Conservation (phyloP, 2,888 invertebrate species). For the Mechanitis messenoides region DNA sequence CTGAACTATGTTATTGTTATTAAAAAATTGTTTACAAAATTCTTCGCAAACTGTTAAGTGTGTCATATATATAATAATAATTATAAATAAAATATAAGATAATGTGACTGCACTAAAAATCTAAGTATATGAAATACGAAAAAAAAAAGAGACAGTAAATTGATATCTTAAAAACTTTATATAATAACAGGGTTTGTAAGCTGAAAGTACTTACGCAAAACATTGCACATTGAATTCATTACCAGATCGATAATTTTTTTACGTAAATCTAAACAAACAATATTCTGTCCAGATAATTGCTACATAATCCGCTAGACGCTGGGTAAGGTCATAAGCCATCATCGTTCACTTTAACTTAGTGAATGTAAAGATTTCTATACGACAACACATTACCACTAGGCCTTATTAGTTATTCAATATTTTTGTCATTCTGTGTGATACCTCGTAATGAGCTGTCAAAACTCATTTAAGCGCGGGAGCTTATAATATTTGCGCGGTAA, state of each 20-base stretch:
- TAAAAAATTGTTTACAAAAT: too few relatives aligned
- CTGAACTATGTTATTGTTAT: too few relatives aligned
- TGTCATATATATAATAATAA: too few relatives aligned
- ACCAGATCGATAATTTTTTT: slow-evolving; percentile 4
- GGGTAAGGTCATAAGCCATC: slow-evolving; percentile 19
- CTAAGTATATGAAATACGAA: too few relatives aligned
- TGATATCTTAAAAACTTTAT: too few relatives aligned
- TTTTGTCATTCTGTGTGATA: background rate
- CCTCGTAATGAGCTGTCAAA: background rate
- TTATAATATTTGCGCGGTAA: background rate
- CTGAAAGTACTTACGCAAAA: background rate
- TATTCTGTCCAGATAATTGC: slow-evolving; percentile 12
- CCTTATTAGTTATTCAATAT: slow-evolving; percentile 1
- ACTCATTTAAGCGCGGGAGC: background rate
- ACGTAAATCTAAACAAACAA: background rate
- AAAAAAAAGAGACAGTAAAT: too few relatives aligned
- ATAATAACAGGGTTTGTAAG: background rate
- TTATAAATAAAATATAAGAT: too few relatives aligned
- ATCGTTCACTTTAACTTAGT: slow-evolving; percentile 16
- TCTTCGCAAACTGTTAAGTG: too few relatives aligned
- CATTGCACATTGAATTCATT: slow-evolving; percentile 1
- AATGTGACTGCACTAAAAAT: too few relatives aligned
- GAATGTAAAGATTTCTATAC: slow-evolving; percentile 12
- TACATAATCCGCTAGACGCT: slow-evolving; percentile 10
- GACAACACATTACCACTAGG: slow-evolving; percentile 6